Evolutionary conservation across 2,113 vertebrate genomes (phyloP).

Genomic region (Oncorhynchus tshawytscha): DNA sequence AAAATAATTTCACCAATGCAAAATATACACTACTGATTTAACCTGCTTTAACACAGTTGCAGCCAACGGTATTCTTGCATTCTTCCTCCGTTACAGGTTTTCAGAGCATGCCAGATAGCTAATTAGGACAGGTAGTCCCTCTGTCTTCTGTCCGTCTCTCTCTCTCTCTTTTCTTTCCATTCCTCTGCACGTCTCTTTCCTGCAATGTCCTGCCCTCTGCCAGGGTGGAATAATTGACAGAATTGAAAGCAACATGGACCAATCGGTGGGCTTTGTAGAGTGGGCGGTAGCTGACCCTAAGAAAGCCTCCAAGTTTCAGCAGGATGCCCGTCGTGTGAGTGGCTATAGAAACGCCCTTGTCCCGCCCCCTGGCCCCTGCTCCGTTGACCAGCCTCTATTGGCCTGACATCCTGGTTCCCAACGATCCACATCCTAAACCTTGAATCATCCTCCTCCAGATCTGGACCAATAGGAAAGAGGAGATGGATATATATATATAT

Average conservation of each 20-base stretch:
- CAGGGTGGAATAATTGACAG: conserved; percentile 94
- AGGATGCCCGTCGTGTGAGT: conserved; percentile 93
- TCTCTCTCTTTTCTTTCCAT: neutral
- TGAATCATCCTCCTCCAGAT: neutral
- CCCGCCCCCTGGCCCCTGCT: neutral
- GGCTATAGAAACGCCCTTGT: neutral
- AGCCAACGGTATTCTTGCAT: too few relatives aligned
- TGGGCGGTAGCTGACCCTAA: conserved; percentile 92
- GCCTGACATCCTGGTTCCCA: too few relatives aligned
- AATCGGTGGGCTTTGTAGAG: conserved; percentile 93
- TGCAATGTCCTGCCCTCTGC: conserved; percentile 18
- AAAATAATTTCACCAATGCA: too few relatives aligned
- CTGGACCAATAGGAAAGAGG: neutral
- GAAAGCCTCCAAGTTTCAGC: conserved; percentile 95
- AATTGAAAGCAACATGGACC: conserved; percentile 98
- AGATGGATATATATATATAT: too few relatives aligned
- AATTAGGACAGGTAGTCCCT: too few relatives aligned
- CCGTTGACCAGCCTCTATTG: too few relatives aligned
- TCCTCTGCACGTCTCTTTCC: conserved; percentile 10
- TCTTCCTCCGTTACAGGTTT: too few relatives aligned
- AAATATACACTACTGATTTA: too few relatives aligned
- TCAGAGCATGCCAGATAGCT: too few relatives aligned
- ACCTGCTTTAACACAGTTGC: too few relatives aligned
- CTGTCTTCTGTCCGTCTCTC: neutral
- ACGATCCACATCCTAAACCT: neutral